Base-by-base conservation (phyloP, 2,113 vertebrate genomes). In the Paracanthobrama guichenoti region DNA sequence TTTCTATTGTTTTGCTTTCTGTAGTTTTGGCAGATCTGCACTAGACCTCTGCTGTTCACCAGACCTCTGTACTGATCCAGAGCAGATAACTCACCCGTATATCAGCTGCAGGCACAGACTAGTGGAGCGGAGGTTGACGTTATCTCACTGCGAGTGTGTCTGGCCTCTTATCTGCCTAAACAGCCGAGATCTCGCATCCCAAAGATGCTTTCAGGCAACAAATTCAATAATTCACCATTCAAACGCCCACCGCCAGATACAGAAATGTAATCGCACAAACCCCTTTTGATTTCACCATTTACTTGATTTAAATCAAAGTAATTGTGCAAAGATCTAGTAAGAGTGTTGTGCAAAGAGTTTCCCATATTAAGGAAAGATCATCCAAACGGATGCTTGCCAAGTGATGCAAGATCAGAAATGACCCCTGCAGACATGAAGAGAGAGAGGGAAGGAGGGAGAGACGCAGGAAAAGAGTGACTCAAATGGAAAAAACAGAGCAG, bases 11-110 rank as follows among this genome's bases (percentile, higher is more conserved):
- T 24, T 62, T 39, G 66, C 48, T 69, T 10, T 72, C 12, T 81
- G 26, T 42, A 48, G n/a, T 74, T 35, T 59, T 53, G 11, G 24
- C 44, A 74, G 50, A 53, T 53, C 71, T 48, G 11, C 26, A 44
- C 16, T 53, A 67, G 67, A 67, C 18, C 79, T 69, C 44, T 57
- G 64, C 46, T 24, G 79, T 71, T 57, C 46, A 57, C 18, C 64
- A 69, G 62, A 39, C 18, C 64, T 71, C 86, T 35, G 59, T 2
- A 20, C 69, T 81, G 84, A 88, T 77, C 11, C 16, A 24, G 57
- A 83, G 39, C 44, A 88, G 87, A 88, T 88, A 88, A 77, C 42
- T 26, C 16, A 20, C 22, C 75, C n/a, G 20, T 67, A 76, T 72
- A 86, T 83, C 84, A 83, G 48, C 67, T 59, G 55, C 73, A 73